phyloP scores from a whole-genome alignment of 2,888 invertebrate species.

The Drosophila kokeensis region DNA sequence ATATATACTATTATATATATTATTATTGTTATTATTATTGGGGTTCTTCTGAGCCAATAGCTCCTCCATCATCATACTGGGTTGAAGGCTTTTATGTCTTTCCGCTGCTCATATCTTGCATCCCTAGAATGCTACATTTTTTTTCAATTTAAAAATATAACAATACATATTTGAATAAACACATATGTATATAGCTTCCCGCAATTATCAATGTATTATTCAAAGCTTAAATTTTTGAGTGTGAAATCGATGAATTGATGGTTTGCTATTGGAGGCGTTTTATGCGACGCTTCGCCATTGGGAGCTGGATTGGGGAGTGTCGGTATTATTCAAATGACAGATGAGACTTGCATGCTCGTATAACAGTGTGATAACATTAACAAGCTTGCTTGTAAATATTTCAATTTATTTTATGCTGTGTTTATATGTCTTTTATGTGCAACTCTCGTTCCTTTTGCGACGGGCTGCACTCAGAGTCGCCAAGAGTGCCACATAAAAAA shows the following conservation, averaged over 20 bases:
- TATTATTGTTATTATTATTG: no score
- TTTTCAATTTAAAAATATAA: background rate
- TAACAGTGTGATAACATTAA: conserved; percentile 74
- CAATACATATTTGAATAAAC: background rate
- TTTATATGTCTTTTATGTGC: conserved; percentile 73
- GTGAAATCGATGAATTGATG: conserved; percentile 49
- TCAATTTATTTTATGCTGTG: conserved; percentile 77
- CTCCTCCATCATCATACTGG: no score
- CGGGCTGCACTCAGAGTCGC: conserved; percentile 55
- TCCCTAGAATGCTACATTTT: no score
- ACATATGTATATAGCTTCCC: background rate
- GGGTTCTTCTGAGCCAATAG: no score
- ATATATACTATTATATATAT: no score
- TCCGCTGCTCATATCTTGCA: no score
- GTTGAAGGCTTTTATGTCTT: no score
- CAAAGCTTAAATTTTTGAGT: conserved; percentile 39
- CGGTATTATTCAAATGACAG: conserved; percentile 65
- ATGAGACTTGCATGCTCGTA: conserved; percentile 49
- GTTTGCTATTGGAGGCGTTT: conserved; percentile 22
- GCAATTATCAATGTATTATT: background rate
- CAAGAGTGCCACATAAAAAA: conserved; percentile 69
- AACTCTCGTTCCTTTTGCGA: conserved; percentile 37
- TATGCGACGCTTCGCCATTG: conserved; percentile 22
- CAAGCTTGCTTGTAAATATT: conserved; percentile 75
- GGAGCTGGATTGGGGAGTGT: background rate